A percentile compares a stretch with the other conserved stretches of the same genome.
These are phyloP conservation scores for Carettochelys insculpta DNA, from an alignment of 2,113 vertebrate genomes.

Conservation along the genomic window DNA sequence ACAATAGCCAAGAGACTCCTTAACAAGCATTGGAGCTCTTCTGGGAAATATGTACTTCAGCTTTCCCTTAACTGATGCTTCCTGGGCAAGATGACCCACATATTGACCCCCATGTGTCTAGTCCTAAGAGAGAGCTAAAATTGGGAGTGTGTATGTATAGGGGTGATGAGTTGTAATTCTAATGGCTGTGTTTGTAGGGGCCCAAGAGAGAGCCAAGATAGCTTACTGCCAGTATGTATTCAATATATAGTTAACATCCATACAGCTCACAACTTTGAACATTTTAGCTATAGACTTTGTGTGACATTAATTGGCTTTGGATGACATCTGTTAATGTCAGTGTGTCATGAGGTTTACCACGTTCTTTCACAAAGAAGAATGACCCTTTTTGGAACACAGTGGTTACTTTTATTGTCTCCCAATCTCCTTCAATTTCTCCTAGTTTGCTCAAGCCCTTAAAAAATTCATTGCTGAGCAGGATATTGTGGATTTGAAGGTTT, in stretches of 20 bases:
- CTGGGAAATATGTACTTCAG: neutral
- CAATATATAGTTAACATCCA: neutral
- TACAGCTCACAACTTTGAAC: neutral
- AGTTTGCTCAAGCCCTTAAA: conserved; percentile 87
- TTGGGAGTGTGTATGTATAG: neutral
- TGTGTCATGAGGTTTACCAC: neutral
- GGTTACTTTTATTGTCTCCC: neutral
- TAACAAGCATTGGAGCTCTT: neutral
- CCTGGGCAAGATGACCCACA: neutral
- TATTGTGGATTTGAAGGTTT: conserved; percentile 92
- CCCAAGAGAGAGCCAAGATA: neutral
- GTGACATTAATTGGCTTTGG: neutral
- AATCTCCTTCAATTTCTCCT: neutral
- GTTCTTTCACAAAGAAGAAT: neutral
- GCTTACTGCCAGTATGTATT: neutral
- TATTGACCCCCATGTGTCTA: neutral
- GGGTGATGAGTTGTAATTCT: neutral
- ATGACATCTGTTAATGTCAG: neutral
- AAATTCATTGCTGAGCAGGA: conserved; percentile 90
- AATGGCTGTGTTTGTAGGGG: neutral
- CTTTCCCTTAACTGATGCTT: neutral
- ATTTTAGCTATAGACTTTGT: neutral
- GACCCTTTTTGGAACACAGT: neutral
- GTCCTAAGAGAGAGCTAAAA: neutral
- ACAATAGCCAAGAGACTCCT: neutral